These are phyloP conservation scores for Vespertilio murinus DNA, from an alignment of 2,797 vertebrate genomes.

Conservation along the genomic window DNA sequence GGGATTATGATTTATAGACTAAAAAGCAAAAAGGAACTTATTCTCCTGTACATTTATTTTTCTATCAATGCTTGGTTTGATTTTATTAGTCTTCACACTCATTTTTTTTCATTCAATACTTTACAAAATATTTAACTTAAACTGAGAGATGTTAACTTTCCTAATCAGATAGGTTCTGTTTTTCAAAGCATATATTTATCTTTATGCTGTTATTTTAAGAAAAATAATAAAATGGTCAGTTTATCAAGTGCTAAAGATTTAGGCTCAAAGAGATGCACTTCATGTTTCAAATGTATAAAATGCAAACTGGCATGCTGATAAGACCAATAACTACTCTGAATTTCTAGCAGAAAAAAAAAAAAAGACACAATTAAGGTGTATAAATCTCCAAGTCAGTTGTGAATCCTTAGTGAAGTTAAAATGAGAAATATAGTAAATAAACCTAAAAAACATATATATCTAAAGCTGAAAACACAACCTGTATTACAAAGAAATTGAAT, in stretches of 20 bases:
- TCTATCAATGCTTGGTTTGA: neutral
- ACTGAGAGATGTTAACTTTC: neutral
- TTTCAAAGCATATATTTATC: conserved; percentile 4
- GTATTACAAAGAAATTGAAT: neutral
- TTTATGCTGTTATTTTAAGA: conserved; percentile 8
- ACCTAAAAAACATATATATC: neutral
- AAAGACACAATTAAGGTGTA: neutral
- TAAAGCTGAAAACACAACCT: conserved; percentile 17
- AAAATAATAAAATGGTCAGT: conserved; percentile 27
- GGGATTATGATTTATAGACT: neutral
- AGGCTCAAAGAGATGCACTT: neutral
- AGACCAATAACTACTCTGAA: neutral
- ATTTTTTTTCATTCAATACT: conserved; percentile 32
- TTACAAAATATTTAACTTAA: conserved; percentile 29
- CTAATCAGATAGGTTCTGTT: neutral
- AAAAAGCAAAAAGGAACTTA: conserved; percentile 13
- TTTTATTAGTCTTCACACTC: neutral
- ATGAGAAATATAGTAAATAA: neutral
- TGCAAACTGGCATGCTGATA: neutral
- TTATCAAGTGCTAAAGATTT: neutral
- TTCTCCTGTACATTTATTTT: neutral
- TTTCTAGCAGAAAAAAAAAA: conserved; percentile 15
- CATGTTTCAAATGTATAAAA: neutral
- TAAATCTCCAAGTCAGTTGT: neutral
- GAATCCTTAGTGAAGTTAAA: conserved; percentile 13